Base-by-base conservation (phyloP, 2,888 invertebrate species). In the Agrochola lychnidis region DNA sequence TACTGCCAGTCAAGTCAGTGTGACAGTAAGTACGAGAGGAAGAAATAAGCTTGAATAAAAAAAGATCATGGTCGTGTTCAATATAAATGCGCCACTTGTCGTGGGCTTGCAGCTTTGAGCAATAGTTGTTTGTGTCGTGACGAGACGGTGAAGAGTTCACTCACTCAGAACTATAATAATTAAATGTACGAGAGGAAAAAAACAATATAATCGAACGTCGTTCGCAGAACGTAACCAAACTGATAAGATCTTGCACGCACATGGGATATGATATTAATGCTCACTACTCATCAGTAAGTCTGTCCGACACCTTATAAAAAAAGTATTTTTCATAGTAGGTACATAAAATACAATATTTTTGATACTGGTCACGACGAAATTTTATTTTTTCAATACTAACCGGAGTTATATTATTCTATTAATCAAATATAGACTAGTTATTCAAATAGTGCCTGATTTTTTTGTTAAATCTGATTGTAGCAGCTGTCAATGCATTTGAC, bases 161-260 rank as follows among this genome's bases (percentile, higher is more conserved):
- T 57, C 59, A 63, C 57, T 61, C 45, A 53, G 45, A 62, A 30
- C 16, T 61, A 70, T 42, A 79, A 73, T 69, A 77, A 85, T 83
- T 78, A 77, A 76, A 73, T 62, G 45, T 59, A 48, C 42, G 61
- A 72, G 62, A 76, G 81, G 83, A 82, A 87, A 87, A 83, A 78
- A 82, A 73, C 81, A 48, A 72, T 66, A 40, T 66, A 68, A 53
- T 77, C 66, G 74, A 70, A 68, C 78, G 25, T 75, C 61, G 42
- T 71, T 73, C 73, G 64, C 56, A 59, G 73, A 77, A 78, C 57
- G 56, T 48, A 51, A 22, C 40, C 51, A 25, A 30, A 51, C 45
- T 30, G 78, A 81, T 78, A 80, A 74, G 40, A 81, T 85, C 85
- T 78, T 61, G 62, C 81, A 76, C 81, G 78, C 85, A 82, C 73